phyloP scores from a whole-genome alignment of 2,113 vertebrate species.

The Arizona elegans region DNA sequence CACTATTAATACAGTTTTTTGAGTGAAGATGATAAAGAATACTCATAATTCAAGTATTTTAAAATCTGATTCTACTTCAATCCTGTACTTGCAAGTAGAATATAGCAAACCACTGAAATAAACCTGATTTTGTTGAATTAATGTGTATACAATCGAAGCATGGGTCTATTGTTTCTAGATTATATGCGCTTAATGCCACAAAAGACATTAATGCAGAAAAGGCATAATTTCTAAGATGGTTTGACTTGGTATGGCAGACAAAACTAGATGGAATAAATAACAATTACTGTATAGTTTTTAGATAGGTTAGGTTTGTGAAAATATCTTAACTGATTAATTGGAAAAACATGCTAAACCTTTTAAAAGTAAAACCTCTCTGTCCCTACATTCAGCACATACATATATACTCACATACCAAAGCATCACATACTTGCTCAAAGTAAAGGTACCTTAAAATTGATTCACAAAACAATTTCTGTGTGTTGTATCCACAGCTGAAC shows the following conservation, averaged over 20 bases:
- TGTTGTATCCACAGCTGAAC: not conserved
- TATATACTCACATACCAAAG: not conserved
- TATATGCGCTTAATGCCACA: not conserved
- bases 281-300: not conserved
- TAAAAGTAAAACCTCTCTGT: not conserved
- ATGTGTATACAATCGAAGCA: not conserved
- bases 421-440: not conserved
- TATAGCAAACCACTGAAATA: not conserved
- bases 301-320: not conserved
- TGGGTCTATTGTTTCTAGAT: not conserved
- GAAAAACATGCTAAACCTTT: not conserved
- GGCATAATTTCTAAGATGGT: not conserved
- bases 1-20: slow-evolving; percentile 9
- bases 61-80: not conserved
- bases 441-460: not conserved
- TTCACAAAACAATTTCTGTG: not conserved
- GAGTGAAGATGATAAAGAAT: not conserved
- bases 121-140: not conserved
- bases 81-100: not conserved
- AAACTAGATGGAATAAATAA: not conserved
- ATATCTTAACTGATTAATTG: not conserved
- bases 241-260: not conserved
- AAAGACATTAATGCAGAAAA: not conserved
- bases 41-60: not conserved
- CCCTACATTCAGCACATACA: not conserved